Conservation (phyloP, 2,888 invertebrate genomes). For the Stramonita haemastoma region DNA sequence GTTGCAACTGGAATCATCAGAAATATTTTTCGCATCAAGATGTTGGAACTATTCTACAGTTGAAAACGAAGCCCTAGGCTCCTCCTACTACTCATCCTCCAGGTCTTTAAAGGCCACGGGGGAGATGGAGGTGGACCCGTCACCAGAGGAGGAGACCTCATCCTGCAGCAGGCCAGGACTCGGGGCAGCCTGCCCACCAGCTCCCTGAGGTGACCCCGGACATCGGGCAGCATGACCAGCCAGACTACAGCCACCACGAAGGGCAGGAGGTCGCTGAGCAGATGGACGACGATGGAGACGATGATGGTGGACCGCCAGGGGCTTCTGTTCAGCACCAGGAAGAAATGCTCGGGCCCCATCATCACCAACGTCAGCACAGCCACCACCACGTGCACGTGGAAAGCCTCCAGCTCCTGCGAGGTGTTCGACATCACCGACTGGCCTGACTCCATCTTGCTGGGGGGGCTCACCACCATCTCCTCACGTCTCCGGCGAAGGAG, state of each 20-base stretch:
- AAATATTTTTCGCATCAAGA: neutral
- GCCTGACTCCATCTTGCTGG: slow-evolving; percentile 4
- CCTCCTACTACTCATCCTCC: neutral
- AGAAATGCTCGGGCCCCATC: neutral
- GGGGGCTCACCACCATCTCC: neutral
- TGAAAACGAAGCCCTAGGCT: neutral
- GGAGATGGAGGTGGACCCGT: neutral
- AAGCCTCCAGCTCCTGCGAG: neutral
- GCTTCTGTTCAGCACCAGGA: neutral
- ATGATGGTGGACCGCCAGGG: neutral
- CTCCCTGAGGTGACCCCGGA: neutral
- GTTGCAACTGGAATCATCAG: neutral
- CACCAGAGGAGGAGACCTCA: slow-evolving; percentile 13
- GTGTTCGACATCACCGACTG: neutral
- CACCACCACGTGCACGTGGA: slow-evolving; percentile 30
- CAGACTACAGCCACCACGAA: slow-evolving; percentile 2
- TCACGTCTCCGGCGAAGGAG: neutral
- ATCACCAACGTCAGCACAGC: neutral
- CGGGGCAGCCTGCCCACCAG: neutral
- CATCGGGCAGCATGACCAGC: slow-evolving; percentile 9
- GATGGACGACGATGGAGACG: neutral
- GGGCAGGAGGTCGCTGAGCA: slow-evolving; percentile 25
- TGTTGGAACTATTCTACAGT: neutral
- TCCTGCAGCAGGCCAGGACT: neutral
- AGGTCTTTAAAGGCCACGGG: slow-evolving; percentile 33